Evolutionary conservation across 2,113 vertebrate genomes (phyloP).

Genomic region (Piaya cayana): DNA sequence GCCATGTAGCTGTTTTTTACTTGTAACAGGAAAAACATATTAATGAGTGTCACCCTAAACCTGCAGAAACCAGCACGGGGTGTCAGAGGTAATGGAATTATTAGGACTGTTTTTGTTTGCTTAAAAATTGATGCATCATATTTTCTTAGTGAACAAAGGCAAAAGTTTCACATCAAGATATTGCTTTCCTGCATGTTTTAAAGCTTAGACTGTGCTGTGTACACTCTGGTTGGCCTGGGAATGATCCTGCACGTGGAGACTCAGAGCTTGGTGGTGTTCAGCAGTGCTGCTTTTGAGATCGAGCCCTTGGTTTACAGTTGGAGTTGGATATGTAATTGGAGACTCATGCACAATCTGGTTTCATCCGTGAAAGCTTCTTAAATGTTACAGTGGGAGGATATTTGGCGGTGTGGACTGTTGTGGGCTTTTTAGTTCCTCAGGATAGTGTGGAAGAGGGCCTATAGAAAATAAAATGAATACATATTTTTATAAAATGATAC

Average conservation of each 20-base stretch:
- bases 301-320: neutral
- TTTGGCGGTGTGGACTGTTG: neutral
- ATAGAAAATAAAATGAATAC: neutral
- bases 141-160: neutral
- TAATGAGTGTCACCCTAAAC: neutral
- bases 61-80: neutral
- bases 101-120: neutral
- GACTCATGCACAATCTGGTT: neutral
- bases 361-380: neutral
- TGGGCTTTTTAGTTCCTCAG: neutral
- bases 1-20: neutral
- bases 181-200: neutral
- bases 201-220: neutral
- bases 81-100: neutral
- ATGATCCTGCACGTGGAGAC: neutral
- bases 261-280: neutral
- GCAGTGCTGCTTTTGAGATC: neutral
- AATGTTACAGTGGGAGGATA: neutral
- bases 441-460: neutral
- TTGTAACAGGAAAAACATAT: neutral
- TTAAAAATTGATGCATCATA: neutral
- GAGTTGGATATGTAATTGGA: neutral
- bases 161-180: neutral
- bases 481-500: neutral
- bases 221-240: fast-evolving